A percentile compares a stretch with the other conserved stretches of the same genome.
Conservation (phyloP, 2,797 vertebrate genomes). For the Micromesistius poutassou region DNA sequence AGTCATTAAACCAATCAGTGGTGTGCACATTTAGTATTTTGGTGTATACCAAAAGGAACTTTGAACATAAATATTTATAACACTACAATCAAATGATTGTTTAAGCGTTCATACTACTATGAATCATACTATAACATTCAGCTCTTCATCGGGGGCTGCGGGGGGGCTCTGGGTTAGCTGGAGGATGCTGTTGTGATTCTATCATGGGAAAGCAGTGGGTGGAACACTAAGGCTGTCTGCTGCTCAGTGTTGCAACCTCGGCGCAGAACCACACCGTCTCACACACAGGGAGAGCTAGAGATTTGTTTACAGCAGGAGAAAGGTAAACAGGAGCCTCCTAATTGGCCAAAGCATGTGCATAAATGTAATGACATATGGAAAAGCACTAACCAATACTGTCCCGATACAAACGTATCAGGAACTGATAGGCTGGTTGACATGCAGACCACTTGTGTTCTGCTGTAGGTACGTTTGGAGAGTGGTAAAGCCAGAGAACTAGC, state of each 20-base stretch:
- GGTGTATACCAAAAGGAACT: too few relatives aligned
- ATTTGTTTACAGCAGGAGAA: slow-evolving; percentile 58
- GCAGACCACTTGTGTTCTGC: not conserved
- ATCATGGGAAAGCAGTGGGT: slow-evolving; percentile 56
- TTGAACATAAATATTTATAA: too few relatives aligned
- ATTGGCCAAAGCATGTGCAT: not conserved
- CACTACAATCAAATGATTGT: too few relatives aligned
- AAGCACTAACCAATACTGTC: not conserved
- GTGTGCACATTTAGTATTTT: too few relatives aligned
- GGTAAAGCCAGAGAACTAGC: not conserved
- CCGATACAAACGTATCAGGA: not conserved
- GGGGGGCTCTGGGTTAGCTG: slow-evolving; percentile 3
- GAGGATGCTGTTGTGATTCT: slow-evolving; percentile 53
- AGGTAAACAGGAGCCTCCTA: slow-evolving; percentile 45
- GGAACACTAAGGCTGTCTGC: slow-evolving; percentile 44
- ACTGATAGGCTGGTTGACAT: not conserved
- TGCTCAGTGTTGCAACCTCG: slow-evolving; percentile 40
- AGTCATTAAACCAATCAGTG: too few relatives aligned
- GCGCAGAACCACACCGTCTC: slow-evolving; percentile 60
- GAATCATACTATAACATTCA: too few relatives aligned
- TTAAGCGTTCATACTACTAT: too few relatives aligned
- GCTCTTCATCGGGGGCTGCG: too few relatives aligned
- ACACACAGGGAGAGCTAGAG: slow-evolving; percentile 43
- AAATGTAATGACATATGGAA: too few relatives aligned
- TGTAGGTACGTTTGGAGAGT: not conserved